Base-by-base conservation (phyloP, 2,797 vertebrate genomes). In the Sylvia borin region DNA sequence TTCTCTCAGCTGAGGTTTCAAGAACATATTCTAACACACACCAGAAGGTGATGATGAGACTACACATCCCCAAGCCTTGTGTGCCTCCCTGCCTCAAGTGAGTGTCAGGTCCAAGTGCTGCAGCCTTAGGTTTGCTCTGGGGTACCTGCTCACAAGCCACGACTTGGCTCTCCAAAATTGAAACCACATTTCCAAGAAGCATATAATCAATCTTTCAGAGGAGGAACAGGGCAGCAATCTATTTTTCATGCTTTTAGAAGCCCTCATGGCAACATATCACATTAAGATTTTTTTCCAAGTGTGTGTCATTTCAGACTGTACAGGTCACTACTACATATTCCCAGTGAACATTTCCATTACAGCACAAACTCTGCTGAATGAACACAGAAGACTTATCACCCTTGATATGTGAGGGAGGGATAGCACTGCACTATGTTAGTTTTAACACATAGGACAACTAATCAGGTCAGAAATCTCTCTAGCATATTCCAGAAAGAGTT, bases 211-310 rank as follows among this genome's bases (percentile, higher is more conserved):
- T 64, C 62, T 78, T 94, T 21, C 67, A 76, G 87, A 76, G 55
- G 22, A 70, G 13, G 48, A 81, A 68, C 3, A 62, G 61, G 21
- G 43, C 36, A 75, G 66, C 26, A 90, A 88, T 75, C 36, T 55
- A n/a, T 62, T 84, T 84, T 88, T 72, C 80, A 32, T 90, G 60
- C 40, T 89, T 92, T 64, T 67, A 85, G 57, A 91, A 71, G 34
- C 48, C 10, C 42, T 88, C 71, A 53, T 60, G 53, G 72, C 85
- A 88, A 78, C 10, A 22, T 17, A 90, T 9, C 66, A 43, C 48
- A 34, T 60, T 45, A 75, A 86, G 36, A 58, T 79, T 90, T 95
- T 95, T 85, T 94, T 95, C 85, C 80, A 76, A 78, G 18, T 1
- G 9, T 47, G 42, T 0, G 0, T 77, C 57, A 84, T 78, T 91